These are phyloP conservation scores for Cochlearius cochlearius DNA, from an alignment of 2,113 vertebrate genomes.

Conservation along the genomic window DNA sequence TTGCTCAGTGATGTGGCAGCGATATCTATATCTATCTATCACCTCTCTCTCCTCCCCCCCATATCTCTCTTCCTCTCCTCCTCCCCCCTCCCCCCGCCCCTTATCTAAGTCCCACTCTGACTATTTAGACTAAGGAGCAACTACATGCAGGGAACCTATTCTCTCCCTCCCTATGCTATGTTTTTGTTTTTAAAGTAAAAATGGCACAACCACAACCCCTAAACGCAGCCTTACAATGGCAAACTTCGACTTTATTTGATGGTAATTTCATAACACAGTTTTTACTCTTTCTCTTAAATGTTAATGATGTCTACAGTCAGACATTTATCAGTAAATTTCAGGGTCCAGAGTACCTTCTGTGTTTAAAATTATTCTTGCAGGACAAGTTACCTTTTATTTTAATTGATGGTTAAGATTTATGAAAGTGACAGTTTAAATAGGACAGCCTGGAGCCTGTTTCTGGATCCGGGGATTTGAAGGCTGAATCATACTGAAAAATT, in stretches of 20 bases:
- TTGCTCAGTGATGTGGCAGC: background rate
- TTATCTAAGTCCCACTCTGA: background rate
- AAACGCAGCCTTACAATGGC: background rate
- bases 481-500: background rate
- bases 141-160: background rate
- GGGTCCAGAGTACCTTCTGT: background rate
- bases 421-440: background rate
- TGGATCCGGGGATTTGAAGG: background rate
- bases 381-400: background rate
- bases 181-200: background rate
- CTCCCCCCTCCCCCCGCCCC: too few species aligned
- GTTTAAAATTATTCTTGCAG: background rate
- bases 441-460: background rate
- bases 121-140: background rate
- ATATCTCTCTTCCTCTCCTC: too few species aligned
- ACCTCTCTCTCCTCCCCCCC: too few species aligned
- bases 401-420: background rate
- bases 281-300: background rate
- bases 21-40: background rate
- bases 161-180: background rate
- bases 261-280: background rate
- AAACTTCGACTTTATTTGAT: background rate
- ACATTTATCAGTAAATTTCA: background rate
- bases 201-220: background rate
- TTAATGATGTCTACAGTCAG: background rate